A percentile compares a stretch with the other conserved stretches of the same genome.
phyloP scores from a whole-genome alignment of 2,113 vertebrate species.

The Megaptera novaeangliae region DNA sequence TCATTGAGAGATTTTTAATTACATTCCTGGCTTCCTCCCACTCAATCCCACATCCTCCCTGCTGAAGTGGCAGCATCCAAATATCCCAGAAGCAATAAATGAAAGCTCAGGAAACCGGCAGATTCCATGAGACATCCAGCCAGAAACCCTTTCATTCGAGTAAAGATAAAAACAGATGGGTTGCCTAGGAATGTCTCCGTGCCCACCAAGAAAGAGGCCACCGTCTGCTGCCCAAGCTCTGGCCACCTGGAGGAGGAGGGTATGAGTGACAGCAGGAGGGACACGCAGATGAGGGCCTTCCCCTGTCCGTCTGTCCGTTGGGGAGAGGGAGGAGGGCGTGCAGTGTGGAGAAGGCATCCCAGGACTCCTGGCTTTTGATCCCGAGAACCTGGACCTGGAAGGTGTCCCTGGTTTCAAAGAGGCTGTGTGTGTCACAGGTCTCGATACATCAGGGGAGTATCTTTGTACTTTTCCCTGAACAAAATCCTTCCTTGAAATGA shows the following conservation, averaged over 20 bases:
- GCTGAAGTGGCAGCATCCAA: not conserved
- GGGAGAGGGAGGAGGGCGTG: accelerated
- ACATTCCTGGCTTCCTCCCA: not conserved
- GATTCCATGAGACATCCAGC: not conserved
- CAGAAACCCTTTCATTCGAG: not conserved
- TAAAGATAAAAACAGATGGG: not conserved
- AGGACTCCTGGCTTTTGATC: accelerated
- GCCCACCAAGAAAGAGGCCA: not conserved
- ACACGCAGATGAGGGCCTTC: not conserved
- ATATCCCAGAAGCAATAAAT: not conserved
- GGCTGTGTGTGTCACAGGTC: accelerated
- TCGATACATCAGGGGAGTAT: not conserved
- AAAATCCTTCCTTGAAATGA: not conserved
- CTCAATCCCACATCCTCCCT: not conserved
- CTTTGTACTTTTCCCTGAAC: not conserved
- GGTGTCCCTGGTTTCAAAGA: not conserved
- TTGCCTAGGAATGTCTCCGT: not conserved
- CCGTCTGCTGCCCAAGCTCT: not conserved
- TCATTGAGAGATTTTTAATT: not conserved
- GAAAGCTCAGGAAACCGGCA: not conserved
- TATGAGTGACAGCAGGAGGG: not conserved
- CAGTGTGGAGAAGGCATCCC: accelerated
- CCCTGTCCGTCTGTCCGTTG: accelerated
- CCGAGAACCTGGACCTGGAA: not conserved
- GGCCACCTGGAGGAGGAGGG: not conserved